These are phyloP conservation scores for Sebastes hubbsi DNA, from an alignment of 2,797 vertebrate genomes.

Conservation along the genomic window DNA sequence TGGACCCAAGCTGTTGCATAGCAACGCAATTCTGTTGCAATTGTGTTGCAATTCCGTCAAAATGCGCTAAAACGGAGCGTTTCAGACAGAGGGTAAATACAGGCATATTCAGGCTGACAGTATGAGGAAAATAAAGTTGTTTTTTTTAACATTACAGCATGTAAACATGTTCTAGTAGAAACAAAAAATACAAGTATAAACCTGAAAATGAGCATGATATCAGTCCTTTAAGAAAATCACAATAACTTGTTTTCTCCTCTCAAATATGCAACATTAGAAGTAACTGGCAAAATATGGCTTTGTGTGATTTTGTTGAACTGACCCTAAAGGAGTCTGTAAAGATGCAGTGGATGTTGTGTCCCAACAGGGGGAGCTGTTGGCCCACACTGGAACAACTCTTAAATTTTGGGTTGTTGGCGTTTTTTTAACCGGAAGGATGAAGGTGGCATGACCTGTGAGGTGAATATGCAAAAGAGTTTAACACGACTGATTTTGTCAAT, in stretches of 20 bases:
- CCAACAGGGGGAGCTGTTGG: slow-evolving; percentile 59
- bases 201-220: no score
- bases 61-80: no score
- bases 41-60: accelerated
- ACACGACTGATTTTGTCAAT: neutral
- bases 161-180: no score
- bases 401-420: neutral
- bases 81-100: no score
- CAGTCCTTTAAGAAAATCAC: neutral
- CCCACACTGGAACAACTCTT: neutral
- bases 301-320: neutral
- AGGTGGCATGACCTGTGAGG: neutral
- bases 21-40: no score
- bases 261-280: neutral
- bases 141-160: no score
- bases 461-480: neutral
- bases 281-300: neutral
- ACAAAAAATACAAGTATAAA: no score
- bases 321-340: neutral
- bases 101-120: no score
- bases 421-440: neutral
- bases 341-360: neutral
- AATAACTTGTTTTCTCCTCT: neutral
- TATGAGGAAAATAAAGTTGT: no score
- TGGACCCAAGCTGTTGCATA: no score